Conservation (phyloP, 2,888 invertebrate species). For the Fabriciana adippe region DNA sequence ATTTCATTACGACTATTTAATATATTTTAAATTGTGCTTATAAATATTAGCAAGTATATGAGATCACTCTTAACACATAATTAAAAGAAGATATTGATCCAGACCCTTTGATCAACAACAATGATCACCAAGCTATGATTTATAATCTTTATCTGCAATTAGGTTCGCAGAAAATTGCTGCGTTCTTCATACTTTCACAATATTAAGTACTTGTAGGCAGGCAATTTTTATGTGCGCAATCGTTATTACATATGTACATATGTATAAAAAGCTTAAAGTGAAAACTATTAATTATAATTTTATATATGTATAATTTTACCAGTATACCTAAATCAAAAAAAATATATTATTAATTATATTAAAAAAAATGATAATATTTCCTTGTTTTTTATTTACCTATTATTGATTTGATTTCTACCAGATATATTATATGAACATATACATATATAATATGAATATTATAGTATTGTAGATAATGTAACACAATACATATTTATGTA, state of each 20-base stretch:
- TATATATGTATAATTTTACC: too few relatives aligned
- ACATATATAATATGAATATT: background rate
- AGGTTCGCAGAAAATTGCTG: conserved; percentile 22
- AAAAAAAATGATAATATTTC: too few relatives aligned
- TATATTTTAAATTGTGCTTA: background rate
- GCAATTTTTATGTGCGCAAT: background rate
- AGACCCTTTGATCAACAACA: conserved; percentile 33
- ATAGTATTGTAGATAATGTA: too few relatives aligned
- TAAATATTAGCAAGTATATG: conserved; percentile 9
- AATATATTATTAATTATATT: too few relatives aligned
- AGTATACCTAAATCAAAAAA: too few relatives aligned
- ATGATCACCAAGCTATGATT: conserved; percentile 35
- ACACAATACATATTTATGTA: too few relatives aligned
- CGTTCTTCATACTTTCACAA: conserved; percentile 31
- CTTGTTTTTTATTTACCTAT: too few relatives aligned
- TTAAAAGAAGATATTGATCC: conserved; percentile 26
- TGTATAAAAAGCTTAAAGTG: background rate
- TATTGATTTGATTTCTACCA: too few relatives aligned
- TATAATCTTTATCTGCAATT: conserved; percentile 38
- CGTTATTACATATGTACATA: background rate
- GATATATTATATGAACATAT: background rate
- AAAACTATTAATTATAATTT: too few relatives aligned
- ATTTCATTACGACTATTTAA: too few relatives aligned
- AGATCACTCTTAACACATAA: conserved; percentile 24
- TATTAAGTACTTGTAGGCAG: conserved; percentile 6